Evolutionary conservation across 30 jellyfish, hydroid and myxozoan genomes (phyloP).

Genomic region (Rhopilema esculentum): DNA sequence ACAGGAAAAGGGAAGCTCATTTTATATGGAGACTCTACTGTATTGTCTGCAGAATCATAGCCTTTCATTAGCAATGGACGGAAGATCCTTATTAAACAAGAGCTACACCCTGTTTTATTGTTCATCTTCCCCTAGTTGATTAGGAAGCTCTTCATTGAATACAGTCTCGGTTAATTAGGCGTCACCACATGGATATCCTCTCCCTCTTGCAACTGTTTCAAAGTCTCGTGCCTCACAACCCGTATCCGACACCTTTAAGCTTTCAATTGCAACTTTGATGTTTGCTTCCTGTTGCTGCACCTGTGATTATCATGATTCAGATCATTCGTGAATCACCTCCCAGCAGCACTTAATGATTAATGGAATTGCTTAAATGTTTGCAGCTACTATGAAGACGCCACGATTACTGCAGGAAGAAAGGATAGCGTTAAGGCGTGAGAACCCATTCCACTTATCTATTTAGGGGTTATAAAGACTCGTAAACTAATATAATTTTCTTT

Average conservation of each 20-base stretch:
- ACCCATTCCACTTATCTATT: neutral
- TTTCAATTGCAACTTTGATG: neutral
- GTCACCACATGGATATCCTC: neutral
- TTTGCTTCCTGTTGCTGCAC: neutral
- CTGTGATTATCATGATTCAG: neutral
- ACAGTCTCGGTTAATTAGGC: neutral
- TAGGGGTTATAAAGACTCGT: neutral
- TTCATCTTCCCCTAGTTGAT: neutral
- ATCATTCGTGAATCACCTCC: neutral
- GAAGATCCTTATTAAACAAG: neutral
- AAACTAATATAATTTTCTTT: no score
- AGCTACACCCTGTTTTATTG: neutral
- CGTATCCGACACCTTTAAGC: neutral
- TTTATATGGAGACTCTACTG: neutral
- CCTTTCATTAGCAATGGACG: neutral
- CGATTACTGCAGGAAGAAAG: neutral
- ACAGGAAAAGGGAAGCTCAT: neutral
- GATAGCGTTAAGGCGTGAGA: neutral
- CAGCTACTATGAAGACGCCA: neutral
- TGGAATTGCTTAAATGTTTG: neutral
- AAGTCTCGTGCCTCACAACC: neutral
- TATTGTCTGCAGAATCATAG: neutral
- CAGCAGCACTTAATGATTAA: neutral
- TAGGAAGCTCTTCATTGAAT: neutral
- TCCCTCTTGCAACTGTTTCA: neutral